phyloP scores from a whole-genome alignment of 1,140 invertebrate genomes.

The Drosophila yakuba region DNA sequence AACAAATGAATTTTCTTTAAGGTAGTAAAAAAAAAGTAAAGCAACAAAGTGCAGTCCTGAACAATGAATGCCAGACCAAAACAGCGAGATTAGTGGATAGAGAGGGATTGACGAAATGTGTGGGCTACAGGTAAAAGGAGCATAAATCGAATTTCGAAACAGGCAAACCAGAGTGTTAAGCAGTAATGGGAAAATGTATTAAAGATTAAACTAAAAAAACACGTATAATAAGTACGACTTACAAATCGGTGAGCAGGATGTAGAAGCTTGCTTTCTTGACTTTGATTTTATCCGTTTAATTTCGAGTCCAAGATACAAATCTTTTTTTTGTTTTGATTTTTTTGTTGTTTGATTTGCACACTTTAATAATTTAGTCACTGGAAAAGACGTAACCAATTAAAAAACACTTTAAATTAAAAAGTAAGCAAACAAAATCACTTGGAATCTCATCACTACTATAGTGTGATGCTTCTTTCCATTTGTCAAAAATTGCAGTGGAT shows the following conservation, averaged over 20 bases:
- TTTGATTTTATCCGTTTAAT: conserved; percentile 15
- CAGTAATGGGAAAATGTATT: conserved; percentile 44
- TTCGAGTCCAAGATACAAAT: conserved; percentile 6
- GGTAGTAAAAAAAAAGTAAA: conserved; percentile 10
- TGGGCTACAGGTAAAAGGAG: conserved; percentile 54
- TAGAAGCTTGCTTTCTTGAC: conserved; percentile 18
- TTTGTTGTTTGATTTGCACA: conserved; percentile 7
- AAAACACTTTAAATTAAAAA: no score
- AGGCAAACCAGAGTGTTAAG: conserved; percentile 21
- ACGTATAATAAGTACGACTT: conserved; percentile 41
- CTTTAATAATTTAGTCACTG: conserved; percentile 35
- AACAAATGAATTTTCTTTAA: conserved; percentile 1
- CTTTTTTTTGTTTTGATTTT: no score
- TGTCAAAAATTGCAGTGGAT: no score
- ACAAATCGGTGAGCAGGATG: conserved; percentile 33
- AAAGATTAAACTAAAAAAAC: conserved; percentile 24
- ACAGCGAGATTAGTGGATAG: conserved; percentile 24
- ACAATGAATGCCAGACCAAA: conserved; percentile 53
- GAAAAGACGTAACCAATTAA: conserved; percentile 5
- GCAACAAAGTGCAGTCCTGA: conserved; percentile 60
- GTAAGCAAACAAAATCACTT: no score
- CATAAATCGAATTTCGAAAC: conserved; percentile 12
- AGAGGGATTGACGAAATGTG: conserved; percentile 12
- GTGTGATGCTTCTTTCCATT: no score
- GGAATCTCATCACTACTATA: no score